Evolutionary conservation across 2,888 invertebrate genomes (phyloP).

Genomic region (Watsonalla binaria): DNA sequence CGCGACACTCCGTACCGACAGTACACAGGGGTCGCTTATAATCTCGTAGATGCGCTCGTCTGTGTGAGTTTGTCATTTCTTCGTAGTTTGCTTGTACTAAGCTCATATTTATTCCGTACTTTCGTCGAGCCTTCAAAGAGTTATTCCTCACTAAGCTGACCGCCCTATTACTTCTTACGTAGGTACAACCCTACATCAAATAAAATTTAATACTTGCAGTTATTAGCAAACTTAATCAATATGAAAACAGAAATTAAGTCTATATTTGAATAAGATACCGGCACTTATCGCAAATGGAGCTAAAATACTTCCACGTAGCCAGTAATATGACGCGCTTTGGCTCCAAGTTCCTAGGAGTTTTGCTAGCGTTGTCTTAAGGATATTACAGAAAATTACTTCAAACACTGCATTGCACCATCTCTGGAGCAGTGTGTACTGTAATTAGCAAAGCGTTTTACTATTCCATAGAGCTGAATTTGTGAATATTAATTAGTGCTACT

Average conservation of each 20-base stretch:
- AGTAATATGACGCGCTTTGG: conserved; percentile 5
- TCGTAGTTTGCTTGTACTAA: too few species aligned
- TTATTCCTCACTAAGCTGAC: too few species aligned
- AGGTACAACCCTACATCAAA: too few species aligned
- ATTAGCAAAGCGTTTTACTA: conserved; percentile 57
- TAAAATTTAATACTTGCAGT: too few species aligned
- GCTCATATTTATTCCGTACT: too few species aligned
- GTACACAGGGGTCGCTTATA: too few species aligned
- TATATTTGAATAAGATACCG: not conserved
- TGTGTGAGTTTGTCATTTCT: too few species aligned
- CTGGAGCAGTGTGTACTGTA: conserved; percentile 40
- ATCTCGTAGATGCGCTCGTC: too few species aligned
- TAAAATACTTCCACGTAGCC: not conserved
- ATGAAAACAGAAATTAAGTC: not conserved
- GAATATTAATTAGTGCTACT: not conserved
- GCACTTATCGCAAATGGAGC: not conserved
- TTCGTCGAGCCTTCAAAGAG: too few species aligned
- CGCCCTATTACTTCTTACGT: too few species aligned
- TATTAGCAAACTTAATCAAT: too few species aligned
- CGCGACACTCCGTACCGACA: too few species aligned
- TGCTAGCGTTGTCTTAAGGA: conserved; percentile 47
- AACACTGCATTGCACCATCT: conserved; percentile 63
- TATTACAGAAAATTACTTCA: conserved; percentile 57
- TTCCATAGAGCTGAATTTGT: conserved; percentile 23
- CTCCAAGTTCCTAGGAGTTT: conserved; percentile 6